Conservation (phyloP, 35 echinoderm and acorn worm species). For the Ophiothrix spiculata region DNA sequence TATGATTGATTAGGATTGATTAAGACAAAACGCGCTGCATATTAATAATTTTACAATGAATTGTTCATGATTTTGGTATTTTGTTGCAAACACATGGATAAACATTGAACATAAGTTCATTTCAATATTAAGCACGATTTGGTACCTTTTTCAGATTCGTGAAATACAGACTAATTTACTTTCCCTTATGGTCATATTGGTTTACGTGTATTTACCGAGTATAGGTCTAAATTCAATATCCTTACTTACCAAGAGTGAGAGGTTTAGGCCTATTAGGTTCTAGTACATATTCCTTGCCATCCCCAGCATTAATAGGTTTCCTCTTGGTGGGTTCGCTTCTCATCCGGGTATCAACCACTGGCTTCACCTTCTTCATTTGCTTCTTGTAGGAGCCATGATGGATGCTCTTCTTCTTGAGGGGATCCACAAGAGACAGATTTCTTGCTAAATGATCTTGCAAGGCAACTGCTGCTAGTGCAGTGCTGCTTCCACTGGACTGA, state of each 20-base stretch:
- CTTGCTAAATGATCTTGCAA: conserved; percentile 82
- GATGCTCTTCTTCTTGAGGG: conserved; percentile 46
- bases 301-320: not conserved
- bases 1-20: too few species aligned
- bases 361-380: conserved; percentile 48
- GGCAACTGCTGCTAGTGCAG: conserved; percentile 78
- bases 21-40: too few species aligned
- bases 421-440: conserved; percentile 72
- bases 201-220: too few species aligned
- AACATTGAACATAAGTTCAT: too few species aligned
- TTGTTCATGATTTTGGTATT: too few species aligned
- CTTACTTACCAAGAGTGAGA: conserved; percentile 56
- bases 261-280: conserved; percentile 54
- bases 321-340: conserved; percentile 27
- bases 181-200: too few species aligned
- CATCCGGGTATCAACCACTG: conserved; percentile 80
- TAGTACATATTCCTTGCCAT: conserved; percentile 76
- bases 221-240: not conserved
- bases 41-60: too few species aligned
- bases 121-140: too few species aligned
- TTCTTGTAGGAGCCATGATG: conserved; percentile 32
- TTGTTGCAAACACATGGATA: too few species aligned
- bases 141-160: too few species aligned
- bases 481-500: conserved; percentile 14
- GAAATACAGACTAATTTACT: too few species aligned